Evolutionary conservation across 2,888 invertebrate genomes (phyloP).

Genomic region (Erpobdella octoculata): DNA sequence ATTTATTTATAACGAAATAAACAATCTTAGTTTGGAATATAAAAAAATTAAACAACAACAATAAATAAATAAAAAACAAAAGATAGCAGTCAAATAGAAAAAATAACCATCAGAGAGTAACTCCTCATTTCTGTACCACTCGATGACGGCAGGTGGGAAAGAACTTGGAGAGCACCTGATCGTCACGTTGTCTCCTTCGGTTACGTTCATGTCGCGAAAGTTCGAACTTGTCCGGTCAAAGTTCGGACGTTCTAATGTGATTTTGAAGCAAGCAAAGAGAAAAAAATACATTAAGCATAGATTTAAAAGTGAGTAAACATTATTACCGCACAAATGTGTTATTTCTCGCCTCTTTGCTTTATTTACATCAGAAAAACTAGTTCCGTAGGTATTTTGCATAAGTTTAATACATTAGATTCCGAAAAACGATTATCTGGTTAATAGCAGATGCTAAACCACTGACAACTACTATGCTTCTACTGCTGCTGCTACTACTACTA

Average conservation of each 20-base stretch:
- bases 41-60: neutral
- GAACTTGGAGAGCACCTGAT: slow-evolving; percentile 28
- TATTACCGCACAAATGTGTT: neutral
- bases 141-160: slow-evolving; percentile 25
- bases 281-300: no score
- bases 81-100: neutral
- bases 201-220: slow-evolving; percentile 34
- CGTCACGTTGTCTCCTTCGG: slow-evolving; percentile 28
- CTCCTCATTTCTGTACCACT: slow-evolving; percentile 22
- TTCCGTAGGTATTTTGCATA: no score
- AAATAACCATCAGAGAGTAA: slow-evolving; percentile 18
- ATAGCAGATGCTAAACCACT: no score
- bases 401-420: no score
- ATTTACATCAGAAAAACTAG: no score
- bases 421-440: no score
- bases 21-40: neutral
- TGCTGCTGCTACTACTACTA: no score
- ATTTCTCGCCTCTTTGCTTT: no score
- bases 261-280: neutral
- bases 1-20: no score
- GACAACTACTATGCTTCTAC: no score
- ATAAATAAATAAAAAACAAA: neutral
- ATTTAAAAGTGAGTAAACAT: no score
- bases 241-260: slow-evolving; percentile 4
- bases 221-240: no score